Percentiles rank a stretch among this genome's conserved stretches.
Conservation (phyloP, 2,888 invertebrate species). For the Diachrysia chrysitis region DNA sequence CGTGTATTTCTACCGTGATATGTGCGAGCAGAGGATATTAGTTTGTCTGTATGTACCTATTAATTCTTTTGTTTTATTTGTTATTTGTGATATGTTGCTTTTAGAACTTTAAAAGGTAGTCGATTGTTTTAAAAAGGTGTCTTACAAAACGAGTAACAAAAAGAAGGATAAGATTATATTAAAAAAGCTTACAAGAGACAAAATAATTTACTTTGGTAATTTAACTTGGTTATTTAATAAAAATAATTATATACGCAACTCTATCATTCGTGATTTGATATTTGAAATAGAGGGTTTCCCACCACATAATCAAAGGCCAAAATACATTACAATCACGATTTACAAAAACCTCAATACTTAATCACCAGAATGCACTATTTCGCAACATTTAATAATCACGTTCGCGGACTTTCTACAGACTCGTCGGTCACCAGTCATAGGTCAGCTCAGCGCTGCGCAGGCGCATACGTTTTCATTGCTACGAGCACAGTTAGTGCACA, state of each 20-base stretch:
- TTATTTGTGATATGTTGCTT: background rate
- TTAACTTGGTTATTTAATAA: background rate
- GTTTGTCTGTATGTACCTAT: constrained; percentile 14
- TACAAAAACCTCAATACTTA: background rate
- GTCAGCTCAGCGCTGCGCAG: constrained; percentile 53
- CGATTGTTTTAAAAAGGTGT: background rate
- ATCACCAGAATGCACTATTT: constrained; percentile 38
- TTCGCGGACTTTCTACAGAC: constrained; percentile 49
- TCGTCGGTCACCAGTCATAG: constrained; percentile 59
- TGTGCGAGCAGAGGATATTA: constrained; percentile 37
- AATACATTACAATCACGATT: background rate
- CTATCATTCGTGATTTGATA: background rate
- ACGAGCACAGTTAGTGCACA: constrained; percentile 61
- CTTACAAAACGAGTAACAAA: no score
- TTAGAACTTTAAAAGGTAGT: background rate
- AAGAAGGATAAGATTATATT: no score
- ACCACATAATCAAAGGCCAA: background rate
- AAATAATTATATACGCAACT: background rate
- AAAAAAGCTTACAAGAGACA: no score
- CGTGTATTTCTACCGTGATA: constrained; percentile 20
- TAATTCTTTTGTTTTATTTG: background rate
- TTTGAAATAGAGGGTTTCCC: background rate
- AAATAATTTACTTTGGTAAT: no score
- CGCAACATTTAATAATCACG: constrained; percentile 48
- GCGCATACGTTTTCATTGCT: constrained; percentile 58